Evolutionary conservation across 2,113 vertebrate species (phyloP).

Genomic region (Hymenochirus boettgeri): DNA sequence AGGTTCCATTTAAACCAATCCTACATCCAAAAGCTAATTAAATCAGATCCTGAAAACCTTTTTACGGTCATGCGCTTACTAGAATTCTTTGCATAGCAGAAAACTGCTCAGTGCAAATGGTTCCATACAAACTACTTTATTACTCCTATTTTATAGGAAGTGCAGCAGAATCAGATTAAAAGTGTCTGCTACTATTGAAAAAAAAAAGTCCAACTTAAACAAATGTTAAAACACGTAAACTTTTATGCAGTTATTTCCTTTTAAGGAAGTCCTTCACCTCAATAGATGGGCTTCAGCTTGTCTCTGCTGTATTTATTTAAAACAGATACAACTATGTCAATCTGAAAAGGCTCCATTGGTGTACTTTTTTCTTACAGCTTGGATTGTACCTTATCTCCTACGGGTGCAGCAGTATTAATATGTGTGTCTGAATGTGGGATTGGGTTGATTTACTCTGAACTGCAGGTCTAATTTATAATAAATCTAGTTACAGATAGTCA

Average conservation of each 20-base stretch:
- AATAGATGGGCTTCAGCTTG: conserved; percentile 29
- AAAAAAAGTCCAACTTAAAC: conserved; percentile 45
- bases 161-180: not conserved
- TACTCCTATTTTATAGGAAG: not conserved
- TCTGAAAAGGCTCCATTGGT: not conserved
- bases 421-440: too few species aligned
- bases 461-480: too few species aligned
- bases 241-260: conserved; percentile 24
- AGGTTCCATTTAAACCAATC: too few species aligned
- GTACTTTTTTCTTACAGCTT: not conserved
- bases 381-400: not conserved
- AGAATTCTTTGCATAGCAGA: too few species aligned
- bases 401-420: too few species aligned
- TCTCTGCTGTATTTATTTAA: conserved; percentile 32
- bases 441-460: too few species aligned
- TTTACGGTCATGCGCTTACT: too few species aligned
- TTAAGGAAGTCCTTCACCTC: conserved; percentile 32
- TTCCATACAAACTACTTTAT: too few species aligned
- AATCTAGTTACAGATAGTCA: too few species aligned
- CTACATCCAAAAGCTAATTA: too few species aligned
- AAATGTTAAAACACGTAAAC: conserved; percentile 28
- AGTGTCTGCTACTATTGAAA: conserved; percentile 31
- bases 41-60: too few species aligned
- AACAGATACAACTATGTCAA: conserved; percentile 4
- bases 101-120: too few species aligned